Evolutionary conservation across 2,113 vertebrate genomes (phyloP).

Genomic region (Sphyrna mokarran): DNA sequence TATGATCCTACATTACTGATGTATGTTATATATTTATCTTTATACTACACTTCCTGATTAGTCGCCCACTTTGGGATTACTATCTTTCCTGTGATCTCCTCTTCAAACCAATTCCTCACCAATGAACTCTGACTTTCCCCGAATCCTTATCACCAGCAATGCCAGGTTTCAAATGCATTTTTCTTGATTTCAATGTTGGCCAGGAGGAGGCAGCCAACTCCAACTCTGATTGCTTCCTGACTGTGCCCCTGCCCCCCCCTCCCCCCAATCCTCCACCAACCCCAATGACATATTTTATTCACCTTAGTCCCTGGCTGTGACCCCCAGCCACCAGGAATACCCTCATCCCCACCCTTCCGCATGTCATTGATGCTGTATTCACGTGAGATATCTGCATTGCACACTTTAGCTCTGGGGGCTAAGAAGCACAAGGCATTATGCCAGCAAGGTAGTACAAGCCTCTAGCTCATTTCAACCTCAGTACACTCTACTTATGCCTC

Average conservation of each 20-base stretch:
- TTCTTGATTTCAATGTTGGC: background rate
- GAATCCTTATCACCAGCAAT: too few relatives aligned
- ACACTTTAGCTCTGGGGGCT: background rate
- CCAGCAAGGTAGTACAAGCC: background rate
- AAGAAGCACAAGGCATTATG: background rate
- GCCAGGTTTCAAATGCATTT: too few relatives aligned
- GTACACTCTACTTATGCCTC: background rate
- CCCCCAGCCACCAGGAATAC: background rate
- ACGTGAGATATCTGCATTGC: background rate
- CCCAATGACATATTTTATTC: background rate
- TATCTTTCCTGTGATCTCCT: too few relatives aligned
- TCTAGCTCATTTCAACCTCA: background rate
- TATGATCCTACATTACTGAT: too few relatives aligned
- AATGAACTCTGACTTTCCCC: too few relatives aligned
- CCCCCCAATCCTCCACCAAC: too few relatives aligned
- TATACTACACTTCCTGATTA: too few relatives aligned
- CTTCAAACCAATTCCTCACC: too few relatives aligned
- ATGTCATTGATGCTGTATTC: background rate
- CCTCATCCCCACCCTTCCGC: background rate
- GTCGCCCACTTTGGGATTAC: too few relatives aligned
- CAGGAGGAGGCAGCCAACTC: background rate
- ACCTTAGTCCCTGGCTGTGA: background rate
- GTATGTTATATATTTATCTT: too few relatives aligned
- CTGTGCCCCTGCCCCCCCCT: rapidly evolving
- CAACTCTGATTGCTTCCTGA: background rate